Evolutionary conservation across 2,888 invertebrate species (phyloP), one percentile per base, ranked within the genome.

Genomic region (Apodemia mormo): DNA sequence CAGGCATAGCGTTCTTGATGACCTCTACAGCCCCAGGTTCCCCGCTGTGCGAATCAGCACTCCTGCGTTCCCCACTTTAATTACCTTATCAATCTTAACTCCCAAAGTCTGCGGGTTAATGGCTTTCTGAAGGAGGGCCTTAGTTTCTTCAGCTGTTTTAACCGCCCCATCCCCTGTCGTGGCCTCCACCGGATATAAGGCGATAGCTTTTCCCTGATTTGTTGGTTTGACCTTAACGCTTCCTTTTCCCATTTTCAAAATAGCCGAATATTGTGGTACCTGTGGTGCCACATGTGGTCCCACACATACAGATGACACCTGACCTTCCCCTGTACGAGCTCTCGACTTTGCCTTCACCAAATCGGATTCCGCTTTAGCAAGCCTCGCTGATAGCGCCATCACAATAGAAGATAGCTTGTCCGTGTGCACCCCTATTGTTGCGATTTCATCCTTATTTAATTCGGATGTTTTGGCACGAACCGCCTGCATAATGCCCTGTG

Each of bases 21-120:
- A 56, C 71, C 0, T 43, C 2, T 0, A 75, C 76, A 0, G 65
- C 68, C 5, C 68, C 73, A 0, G 29, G 0, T 66, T 69, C 0
- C 72, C 56, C 0, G 76, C 75, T n/a, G 73, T 12, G n/a, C n/a
- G n/a, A 0, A 79, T 3, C 1, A 74, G 65, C 0, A 76, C 71
- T 0, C 76, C 78, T 0, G 71, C 70, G 33, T 52, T 76, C 1
- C 75, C 75, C 0, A 78, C 70, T 37, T 66, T 74, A 7, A 56
- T 7, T 1, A 56, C 29, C 8, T 56, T 56, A 3, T 56, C 29
- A 9, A 56, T 56, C 8, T 56, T 56, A 1, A 9, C 56, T 9
- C 56, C 56, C 7, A 56, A 7, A 7, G 7, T 29, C 9, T 29
- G 56, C 29, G 56, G 56, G 56, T 56, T 56, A 2, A 56, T 9